Evolutionary conservation across 2,888 invertebrate species (phyloP).

Genomic region (Catocala sponsa): DNA sequence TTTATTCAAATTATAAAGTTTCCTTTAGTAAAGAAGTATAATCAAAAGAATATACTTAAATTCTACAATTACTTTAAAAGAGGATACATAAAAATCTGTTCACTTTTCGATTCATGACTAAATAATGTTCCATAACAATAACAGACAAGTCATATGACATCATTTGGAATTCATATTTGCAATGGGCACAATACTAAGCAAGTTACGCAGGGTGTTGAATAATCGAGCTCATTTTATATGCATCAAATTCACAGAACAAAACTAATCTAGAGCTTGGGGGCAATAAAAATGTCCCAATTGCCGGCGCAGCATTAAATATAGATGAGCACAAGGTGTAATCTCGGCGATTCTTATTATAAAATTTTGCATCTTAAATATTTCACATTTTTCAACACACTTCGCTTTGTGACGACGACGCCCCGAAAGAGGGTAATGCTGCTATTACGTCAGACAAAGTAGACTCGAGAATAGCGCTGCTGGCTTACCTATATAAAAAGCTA

Average conservation of each 20-base stretch:
- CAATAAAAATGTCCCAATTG: constrained; percentile 86
- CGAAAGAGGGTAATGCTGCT: constrained; percentile 69
- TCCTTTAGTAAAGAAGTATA: too few species aligned
- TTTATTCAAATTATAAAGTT: background rate
- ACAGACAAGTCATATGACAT: constrained; percentile 59
- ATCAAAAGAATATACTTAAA: too few species aligned
- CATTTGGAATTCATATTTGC: constrained; percentile 77
- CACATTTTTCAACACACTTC: constrained; percentile 80
- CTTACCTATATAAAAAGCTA: constrained; percentile 56
- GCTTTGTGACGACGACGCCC: constrained; percentile 59
- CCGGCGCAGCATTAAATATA: constrained; percentile 80
- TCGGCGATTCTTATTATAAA: constrained; percentile 84
- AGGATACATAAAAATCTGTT: too few species aligned
- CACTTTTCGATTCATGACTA: background rate
- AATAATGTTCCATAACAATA: constrained; percentile 6
- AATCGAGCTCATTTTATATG: constrained; percentile 86
- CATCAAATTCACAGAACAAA: constrained; percentile 87
- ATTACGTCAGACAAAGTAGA: constrained; percentile 72
- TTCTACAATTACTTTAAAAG: too few species aligned
- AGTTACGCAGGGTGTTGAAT: constrained; percentile 78
- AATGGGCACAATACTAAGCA: constrained; percentile 65
- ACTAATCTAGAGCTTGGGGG: constrained; percentile 84
- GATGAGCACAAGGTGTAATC: constrained; percentile 86
- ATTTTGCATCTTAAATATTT: constrained; percentile 83
- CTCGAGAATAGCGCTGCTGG: constrained; percentile 55